A percentile compares a stretch with the other conserved stretches of the same genome.
These are phyloP conservation scores for Dipodomys spectabilis DNA, from an alignment of 2,113 vertebrate genomes.

Conservation along the genomic window DNA sequence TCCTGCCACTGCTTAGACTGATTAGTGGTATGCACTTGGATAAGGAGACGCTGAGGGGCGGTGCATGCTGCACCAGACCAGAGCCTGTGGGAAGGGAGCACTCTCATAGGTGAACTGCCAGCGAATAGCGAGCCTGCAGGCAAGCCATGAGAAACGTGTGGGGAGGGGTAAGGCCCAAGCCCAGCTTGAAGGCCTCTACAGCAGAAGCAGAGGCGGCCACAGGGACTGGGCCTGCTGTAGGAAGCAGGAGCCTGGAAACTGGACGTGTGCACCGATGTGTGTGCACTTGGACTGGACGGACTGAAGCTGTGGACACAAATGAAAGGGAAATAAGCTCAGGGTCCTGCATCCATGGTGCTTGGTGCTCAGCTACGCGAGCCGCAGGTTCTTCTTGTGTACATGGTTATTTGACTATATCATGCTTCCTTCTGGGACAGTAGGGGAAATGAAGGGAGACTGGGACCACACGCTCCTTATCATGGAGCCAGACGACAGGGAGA, in stretches of 20 bases:
- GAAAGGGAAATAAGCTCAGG: neutral
- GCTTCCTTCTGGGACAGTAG: neutral
- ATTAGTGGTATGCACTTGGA: no score
- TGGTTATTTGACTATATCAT: neutral
- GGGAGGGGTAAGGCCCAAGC: neutral
- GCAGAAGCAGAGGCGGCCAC: no score
- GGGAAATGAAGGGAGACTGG: neutral
- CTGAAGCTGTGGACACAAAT: neutral
- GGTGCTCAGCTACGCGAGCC: neutral
- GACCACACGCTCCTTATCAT: neutral
- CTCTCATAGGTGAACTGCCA: neutral
- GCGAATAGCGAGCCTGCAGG: neutral
- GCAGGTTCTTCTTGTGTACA: neutral
- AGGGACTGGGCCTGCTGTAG: neutral
- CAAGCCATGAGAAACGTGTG: neutral
- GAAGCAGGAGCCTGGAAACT: neutral
- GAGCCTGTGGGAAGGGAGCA: fast-evolving
- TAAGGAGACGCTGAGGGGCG: fast-evolving
- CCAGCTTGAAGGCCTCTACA: neutral
- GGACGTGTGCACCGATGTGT: fast-evolving
- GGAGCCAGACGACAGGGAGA: neutral
- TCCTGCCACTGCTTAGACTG: neutral
- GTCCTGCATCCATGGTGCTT: neutral
- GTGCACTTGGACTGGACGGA: fast-evolving
- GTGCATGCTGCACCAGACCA: no score